A percentile compares a stretch with the other conserved stretches of the same genome.
These are phyloP conservation scores for Lerista edwardsae DNA, from an alignment of 2,797 vertebrate species.

Conservation along the genomic window DNA sequence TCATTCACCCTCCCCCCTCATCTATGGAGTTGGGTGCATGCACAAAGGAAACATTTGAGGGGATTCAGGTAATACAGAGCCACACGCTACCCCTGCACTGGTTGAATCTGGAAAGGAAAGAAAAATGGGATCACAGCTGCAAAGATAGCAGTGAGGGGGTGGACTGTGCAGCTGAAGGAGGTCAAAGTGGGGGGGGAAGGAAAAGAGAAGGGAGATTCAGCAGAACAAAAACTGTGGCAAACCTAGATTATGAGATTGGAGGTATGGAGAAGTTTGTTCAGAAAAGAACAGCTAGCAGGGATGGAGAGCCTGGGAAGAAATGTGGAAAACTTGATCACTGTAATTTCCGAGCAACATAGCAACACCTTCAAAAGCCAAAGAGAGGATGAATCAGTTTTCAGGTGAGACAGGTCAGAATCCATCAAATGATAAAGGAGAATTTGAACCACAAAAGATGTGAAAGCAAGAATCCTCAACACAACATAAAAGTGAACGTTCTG, in stretches of 20 bases:
- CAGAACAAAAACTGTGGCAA: neutral
- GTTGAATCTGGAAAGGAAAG: too few species aligned
- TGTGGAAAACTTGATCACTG: neutral
- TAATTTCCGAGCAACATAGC: neutral
- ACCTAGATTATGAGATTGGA: neutral
- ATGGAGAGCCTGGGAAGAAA: neutral
- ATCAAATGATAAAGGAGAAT: neutral
- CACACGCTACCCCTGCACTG: neutral
- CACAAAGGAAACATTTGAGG: too few species aligned
- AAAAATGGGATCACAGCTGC: neutral
- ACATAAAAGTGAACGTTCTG: neutral
- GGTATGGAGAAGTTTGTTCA: neutral
- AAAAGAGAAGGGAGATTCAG: neutral
- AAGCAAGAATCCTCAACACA: neutral
- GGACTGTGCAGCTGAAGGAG: neutral
- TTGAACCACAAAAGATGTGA: neutral
- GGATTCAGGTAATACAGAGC: neutral
- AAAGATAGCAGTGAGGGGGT: neutral
- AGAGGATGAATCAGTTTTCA: neutral
- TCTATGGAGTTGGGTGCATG: too few species aligned
- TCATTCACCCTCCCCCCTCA: too few species aligned
- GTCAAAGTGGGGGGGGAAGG: neutral
- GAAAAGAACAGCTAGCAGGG: neutral
- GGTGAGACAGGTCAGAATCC: neutral
- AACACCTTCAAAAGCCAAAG: neutral